Evolutionary conservation across 2,797 vertebrate species (phyloP), one percentile per base, ranked within the genome.

Genomic region (Lutjanus campechanus): DNA sequence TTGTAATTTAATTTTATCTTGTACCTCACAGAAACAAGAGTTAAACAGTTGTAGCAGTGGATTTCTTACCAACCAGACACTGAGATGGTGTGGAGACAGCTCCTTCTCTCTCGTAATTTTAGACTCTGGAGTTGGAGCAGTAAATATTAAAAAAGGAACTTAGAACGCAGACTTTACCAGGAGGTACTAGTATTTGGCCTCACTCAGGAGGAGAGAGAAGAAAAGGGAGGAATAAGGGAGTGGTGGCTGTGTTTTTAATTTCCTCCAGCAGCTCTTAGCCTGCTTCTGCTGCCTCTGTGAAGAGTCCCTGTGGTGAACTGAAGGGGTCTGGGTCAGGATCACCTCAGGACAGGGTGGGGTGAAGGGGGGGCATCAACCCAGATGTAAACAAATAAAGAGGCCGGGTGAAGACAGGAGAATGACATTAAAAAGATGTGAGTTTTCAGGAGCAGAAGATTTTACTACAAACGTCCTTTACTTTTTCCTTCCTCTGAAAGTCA

Each of bases 191-290:
- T 67, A 76, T 81, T 84, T 88, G 83, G 89, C 73, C 62, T 69
- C 60, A 16, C 61, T 79, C 22, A 59, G 73, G 75, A 77, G 59
- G 60, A 80, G 82, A 75, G 76, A 43, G 61, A 46, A n/a, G 60
- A 79, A 55, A 79, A 84, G 76, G 76, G 77, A 84, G 85, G 74
- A 83, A 83, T 71, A 54, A 72, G 84, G 89, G 85, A 89, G 88
- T 85, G 76, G 90, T 86, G 58, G 87, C 89, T 88, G 85, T 91
- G 90, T 93, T 93, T 94, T 89, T 91, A 91, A 91, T 92, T 92
- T 90, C 86, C 89, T 88, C 70, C 22, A 29, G 79, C 74, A 66
- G 83, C 77, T 83, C 72, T 74, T 1, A 68, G 73, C 69, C 63
- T 50, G 64, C 76, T 83, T 74, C 72, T 82, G 76, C 79, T 77